Evolutionary conservation across 1,140 invertebrate genomes (phyloP), one percentile per base, ranked within the genome.

Genomic region (Cydia splendana): DNA sequence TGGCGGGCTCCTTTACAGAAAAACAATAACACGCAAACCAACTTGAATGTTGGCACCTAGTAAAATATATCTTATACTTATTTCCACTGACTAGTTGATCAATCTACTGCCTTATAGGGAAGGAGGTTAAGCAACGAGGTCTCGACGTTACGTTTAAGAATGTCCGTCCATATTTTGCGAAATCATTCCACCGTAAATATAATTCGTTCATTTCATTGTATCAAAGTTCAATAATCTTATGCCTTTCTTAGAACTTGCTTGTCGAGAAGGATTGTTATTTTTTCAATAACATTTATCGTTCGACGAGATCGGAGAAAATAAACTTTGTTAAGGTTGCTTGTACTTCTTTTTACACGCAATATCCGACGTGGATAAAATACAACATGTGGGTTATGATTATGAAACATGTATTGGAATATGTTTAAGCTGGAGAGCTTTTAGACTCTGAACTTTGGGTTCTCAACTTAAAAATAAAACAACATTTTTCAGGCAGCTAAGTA

Each of bases 81-180:
- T 24, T 4, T 62, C 18, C 53, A 62, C 18, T 12, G 57, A 62
- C 20, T 69, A 69, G 28, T n/a, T n/a, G 15, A 65, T 30, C 30
- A 34, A 34, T 69, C 65, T 38, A 38, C 65, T 34, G 15, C 65
- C 65, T 69, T 69, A 38, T 69, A 69, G 24, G 65, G 65, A 69
- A 30, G 18, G 10, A 62, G 7, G 20, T 62, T 62, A 62, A 24
- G 57, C 57, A 62, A 34, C 28, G 65, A 38, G 65, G 65, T 18
- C 65, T 34, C 28, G 65, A 30, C 24, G 30, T 69, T 69, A 69
- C 65, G 65, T 69, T 69, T 30, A 65, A 65, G 13, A 65, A 24
- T 65, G 28, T 28, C 62, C 24, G 65, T 30, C 65, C 12, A 34
- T 20, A 20, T 28, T 30, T 69, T 69, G 65, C 65, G 65, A 69